Base-by-base conservation (phyloP, 1,140 invertebrate species). In the Aphis craccivora region DNA sequence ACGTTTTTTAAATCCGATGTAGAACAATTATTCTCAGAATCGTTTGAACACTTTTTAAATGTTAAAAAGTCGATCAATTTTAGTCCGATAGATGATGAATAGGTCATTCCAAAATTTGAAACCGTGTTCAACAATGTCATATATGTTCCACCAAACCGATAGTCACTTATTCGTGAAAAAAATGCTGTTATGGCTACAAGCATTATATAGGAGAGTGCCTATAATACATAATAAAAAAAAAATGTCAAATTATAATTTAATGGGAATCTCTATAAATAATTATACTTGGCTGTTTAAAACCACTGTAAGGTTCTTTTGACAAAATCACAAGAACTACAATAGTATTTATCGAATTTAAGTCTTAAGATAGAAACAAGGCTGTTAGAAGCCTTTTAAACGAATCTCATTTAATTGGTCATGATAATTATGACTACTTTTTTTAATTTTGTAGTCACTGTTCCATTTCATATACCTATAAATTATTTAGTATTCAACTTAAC, bases 81-180 rank as follows among this genome's bases (percentile, higher is more conserved):
- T 6, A 99, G 96, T 0, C 98, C 97, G 14, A 99, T 95, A 0
- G 99, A 99, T 83, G 97, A 97, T 1, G 99, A 98, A 99, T 99
- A 99, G 95, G 99, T 99, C 20, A 98, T 98, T 40, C 99, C 99
- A 43, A 99, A 96, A 96, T 99, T 99, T 45, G 97, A 97, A 14
- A 99, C 95, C 0, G 99, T 99, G 95, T 99, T 99, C 5, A 99
- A 96, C 76, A 99, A 96, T 1, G 99, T 99, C 99, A 99, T 99
- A 95, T 99, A 99, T 0, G 99, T 99, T 45, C 99, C 99, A 35
- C 99, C 99, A 8, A 99, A 98, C 2, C 96, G 95, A 1, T 98
- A 98, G 95, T 99, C 99, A 94, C 98, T 99, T 43, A 99, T 97
- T 95, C 97, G 96, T 1, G 97, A 97, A 95, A 98, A 97, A 95